phyloP scores from a whole-genome alignment of 2,113 vertebrate species.

The Pitta sordida region DNA sequence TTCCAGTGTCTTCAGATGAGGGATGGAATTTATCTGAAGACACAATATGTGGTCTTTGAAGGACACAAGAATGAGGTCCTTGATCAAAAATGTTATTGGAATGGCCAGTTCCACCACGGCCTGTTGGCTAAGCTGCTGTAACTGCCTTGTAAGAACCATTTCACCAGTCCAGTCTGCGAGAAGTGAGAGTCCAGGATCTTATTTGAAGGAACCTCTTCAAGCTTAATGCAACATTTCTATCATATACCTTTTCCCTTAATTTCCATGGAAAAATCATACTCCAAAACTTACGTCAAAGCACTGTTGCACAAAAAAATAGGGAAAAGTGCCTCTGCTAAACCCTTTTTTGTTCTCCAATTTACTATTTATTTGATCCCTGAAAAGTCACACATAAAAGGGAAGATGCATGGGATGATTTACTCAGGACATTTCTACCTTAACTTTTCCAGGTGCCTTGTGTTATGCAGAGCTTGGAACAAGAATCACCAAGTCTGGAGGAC shows the following conservation, averaged over 20 bases:
- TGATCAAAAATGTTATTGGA: not conserved
- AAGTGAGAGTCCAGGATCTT: fast-evolving
- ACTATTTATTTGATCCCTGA: not conserved
- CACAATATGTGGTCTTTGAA: not conserved
- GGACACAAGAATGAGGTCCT: not conserved
- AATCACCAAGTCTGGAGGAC: slow-evolving; percentile 86
- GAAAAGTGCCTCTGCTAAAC: not conserved
- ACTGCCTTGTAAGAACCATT: not conserved
- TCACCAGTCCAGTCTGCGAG: not conserved
- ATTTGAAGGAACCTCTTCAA: not conserved
- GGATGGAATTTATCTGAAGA: not conserved
- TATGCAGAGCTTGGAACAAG: slow-evolving; percentile 89
- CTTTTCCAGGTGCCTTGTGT: slow-evolving; percentile 78
- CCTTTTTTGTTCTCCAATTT: not conserved
- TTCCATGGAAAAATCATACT: not conserved
- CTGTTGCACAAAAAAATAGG: not conserved
- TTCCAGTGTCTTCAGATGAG: not conserved
- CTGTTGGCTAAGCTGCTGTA: not conserved
- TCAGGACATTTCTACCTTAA: not conserved
- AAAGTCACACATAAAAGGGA: not conserved
- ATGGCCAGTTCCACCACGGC: not conserved
- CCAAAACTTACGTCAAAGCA: not conserved
- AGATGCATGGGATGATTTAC: not conserved
- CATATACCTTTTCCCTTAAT: not conserved
- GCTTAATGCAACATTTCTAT: not conserved